These are phyloP conservation scores for Dermolepida albohirtum DNA, from an alignment of 2,888 invertebrate species.

Conservation along the genomic window DNA sequence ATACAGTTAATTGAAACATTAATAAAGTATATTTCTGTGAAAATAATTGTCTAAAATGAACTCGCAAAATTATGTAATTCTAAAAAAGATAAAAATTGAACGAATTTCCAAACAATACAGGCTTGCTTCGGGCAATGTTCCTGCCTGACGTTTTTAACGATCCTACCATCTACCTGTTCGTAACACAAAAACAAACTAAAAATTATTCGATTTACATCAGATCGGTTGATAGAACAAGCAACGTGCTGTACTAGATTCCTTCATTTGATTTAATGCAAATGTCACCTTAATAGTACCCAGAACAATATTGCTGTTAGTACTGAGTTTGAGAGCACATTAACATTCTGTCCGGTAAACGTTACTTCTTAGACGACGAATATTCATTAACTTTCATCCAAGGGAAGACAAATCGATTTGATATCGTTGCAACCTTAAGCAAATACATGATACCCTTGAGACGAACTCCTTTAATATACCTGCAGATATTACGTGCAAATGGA, in stretches of 20 bases:
- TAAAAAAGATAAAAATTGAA: conserved; percentile 2
- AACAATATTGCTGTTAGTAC: conserved; percentile 13
- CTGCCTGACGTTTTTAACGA: conserved; percentile 23
- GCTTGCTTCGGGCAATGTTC: conserved; percentile 18
- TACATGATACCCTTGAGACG: background rate
- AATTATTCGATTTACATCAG: conserved; percentile 26
- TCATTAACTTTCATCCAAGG: conserved; percentile 10
- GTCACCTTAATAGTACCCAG: conserved; percentile 1
- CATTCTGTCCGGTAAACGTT: conserved; percentile 11
- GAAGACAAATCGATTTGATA: background rate
- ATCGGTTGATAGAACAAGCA: conserved; percentile 9
- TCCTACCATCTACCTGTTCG: conserved; percentile 19
- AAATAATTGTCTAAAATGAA: too few relatives aligned
- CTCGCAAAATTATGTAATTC: too few relatives aligned
- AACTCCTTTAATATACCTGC: too few relatives aligned
- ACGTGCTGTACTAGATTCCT: conserved; percentile 12
- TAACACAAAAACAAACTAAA: background rate
- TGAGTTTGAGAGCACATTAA: conserved; percentile 24
- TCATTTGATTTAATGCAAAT: conserved; percentile 19
- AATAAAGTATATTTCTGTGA: too few relatives aligned
- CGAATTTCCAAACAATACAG: conserved; percentile 12
- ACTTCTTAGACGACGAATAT: conserved; percentile 8
- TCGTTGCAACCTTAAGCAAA: conserved; percentile 2
- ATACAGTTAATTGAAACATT: too few relatives aligned
- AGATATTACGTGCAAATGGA: too few relatives aligned